Evolutionary conservation across 2,888 invertebrate species (phyloP).

Genomic region (Tetrapedia diversipes): DNA sequence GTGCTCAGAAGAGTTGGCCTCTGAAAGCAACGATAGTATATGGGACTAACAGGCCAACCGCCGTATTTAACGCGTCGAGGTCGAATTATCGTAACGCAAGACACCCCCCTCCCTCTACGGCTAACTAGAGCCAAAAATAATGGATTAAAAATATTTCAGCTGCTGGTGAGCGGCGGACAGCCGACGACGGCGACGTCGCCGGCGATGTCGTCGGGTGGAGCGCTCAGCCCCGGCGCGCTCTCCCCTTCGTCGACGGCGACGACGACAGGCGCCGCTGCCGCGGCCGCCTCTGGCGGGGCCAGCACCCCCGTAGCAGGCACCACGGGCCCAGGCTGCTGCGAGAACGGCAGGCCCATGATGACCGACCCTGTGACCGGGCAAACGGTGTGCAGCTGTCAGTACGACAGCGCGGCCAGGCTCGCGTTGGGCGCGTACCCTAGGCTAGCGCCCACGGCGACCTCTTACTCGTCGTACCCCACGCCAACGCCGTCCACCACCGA

Average conservation of each 20-base stretch:
- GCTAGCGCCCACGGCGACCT: slow-evolving; percentile 87
- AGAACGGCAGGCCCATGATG: slow-evolving; percentile 95
- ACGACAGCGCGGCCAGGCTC: slow-evolving; percentile 92
- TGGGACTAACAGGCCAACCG: too few species aligned
- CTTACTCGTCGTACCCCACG: slow-evolving; percentile 92
- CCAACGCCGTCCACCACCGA: slow-evolving; percentile 95
- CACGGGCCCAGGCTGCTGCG: slow-evolving; percentile 88
- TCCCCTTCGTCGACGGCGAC: slow-evolving; percentile 84
- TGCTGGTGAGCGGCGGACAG: slow-evolving; percentile 90
- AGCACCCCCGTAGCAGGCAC: slow-evolving; percentile 76
- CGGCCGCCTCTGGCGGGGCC: slow-evolving; percentile 80
- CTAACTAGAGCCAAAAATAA: neutral
- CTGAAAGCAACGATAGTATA: too few species aligned
- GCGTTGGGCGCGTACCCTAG: slow-evolving; percentile 93
- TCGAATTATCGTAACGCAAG: too few species aligned
- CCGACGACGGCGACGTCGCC: slow-evolving; percentile 88
- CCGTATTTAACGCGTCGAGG: too few species aligned
- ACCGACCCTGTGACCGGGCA: slow-evolving; percentile 97
- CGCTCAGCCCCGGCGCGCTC: slow-evolving; percentile 89
- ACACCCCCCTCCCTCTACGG: too few species aligned
- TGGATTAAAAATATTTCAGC: slow-evolving; percentile 84
- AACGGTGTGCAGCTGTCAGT: slow-evolving; percentile 97
- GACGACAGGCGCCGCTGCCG: slow-evolving; percentile 79
- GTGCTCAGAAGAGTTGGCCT: too few species aligned
- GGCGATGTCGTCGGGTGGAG: slow-evolving; percentile 90